A percentile compares a stretch with the other conserved stretches of the same genome.
phyloP scores from a whole-genome alignment of 1,140 invertebrate species.

The Temnothorax curvispinosus region DNA sequence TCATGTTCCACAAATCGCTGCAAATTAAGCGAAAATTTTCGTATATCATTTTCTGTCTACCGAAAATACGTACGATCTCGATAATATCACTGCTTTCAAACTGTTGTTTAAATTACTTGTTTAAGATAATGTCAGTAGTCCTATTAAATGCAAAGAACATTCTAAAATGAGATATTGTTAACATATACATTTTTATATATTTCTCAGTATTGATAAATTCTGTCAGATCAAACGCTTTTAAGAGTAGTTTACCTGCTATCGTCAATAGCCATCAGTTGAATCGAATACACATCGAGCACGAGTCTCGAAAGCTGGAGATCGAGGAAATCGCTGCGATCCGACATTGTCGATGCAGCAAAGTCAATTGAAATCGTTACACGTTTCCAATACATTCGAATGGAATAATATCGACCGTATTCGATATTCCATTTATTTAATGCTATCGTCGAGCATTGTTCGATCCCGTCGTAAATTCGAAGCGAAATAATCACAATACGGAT shows the following conservation, averaged over 20 bases:
- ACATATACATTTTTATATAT: background rate
- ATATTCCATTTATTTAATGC: slow-evolving; percentile 47
- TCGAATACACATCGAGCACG: background rate
- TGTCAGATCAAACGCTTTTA: background rate
- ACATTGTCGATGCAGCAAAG: background rate
- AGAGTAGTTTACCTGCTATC: background rate
- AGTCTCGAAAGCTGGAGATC: background rate
- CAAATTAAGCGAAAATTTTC: background rate
- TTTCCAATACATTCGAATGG: slow-evolving; percentile 17
- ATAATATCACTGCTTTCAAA: background rate
- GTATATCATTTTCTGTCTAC: background rate
- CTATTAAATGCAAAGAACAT: background rate
- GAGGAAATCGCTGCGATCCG: background rate
- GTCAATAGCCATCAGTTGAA: background rate
- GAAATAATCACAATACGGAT: background rate
- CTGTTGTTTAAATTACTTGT: too few species aligned
- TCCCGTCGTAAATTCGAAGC: background rate
- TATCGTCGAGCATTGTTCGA: slow-evolving; percentile 11
- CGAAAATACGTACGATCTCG: background rate
- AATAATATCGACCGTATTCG: slow-evolving; percentile 32
- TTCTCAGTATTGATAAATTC: background rate
- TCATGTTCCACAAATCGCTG: background rate
- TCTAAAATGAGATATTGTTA: background rate
- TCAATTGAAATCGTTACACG: slow-evolving; percentile 45
- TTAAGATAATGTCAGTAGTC: background rate